phyloP scores from a whole-genome alignment of 2,888 invertebrate genomes.

The Drosophila cracens region DNA sequence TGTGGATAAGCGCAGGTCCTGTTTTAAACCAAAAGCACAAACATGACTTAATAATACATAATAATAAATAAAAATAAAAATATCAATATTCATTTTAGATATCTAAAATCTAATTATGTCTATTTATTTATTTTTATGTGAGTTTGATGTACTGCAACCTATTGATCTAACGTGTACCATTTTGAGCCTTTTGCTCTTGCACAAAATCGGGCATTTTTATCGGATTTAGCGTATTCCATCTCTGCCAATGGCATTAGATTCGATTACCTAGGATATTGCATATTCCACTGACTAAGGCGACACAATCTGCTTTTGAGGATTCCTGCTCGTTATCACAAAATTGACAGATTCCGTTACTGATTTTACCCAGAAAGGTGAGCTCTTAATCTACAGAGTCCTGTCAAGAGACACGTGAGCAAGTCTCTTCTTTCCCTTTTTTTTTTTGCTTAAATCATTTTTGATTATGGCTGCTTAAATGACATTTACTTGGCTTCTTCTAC shows the following conservation, averaged over 20 bases:
- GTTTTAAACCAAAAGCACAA: not conserved
- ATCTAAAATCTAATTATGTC: not conserved
- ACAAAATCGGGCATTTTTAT: not conserved
- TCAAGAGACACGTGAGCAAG: not conserved
- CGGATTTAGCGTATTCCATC: not conserved
- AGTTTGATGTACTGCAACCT: not conserved
- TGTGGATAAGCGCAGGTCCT: not conserved
- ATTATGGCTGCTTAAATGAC: not conserved
- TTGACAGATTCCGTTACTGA: not conserved
- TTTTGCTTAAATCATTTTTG: not conserved
- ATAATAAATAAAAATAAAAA: not conserved
- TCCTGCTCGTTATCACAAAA: not conserved
- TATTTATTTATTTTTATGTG: not conserved
- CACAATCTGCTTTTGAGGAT: not conserved
- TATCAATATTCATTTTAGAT: not conserved
- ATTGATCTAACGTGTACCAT: not conserved
- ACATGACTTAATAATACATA: not conserved
- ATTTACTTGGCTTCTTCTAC: not conserved
- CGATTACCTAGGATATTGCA: not conserved
- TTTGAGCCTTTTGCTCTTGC: not conserved
- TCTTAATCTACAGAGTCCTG: not conserved
- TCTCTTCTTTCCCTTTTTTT: not conserved
- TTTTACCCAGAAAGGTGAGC: not conserved
- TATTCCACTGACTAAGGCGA: not conserved
- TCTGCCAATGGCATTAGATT: not conserved